Conservation (phyloP, 2,797 vertebrate genomes). For the Etheostoma perlongum region DNA sequence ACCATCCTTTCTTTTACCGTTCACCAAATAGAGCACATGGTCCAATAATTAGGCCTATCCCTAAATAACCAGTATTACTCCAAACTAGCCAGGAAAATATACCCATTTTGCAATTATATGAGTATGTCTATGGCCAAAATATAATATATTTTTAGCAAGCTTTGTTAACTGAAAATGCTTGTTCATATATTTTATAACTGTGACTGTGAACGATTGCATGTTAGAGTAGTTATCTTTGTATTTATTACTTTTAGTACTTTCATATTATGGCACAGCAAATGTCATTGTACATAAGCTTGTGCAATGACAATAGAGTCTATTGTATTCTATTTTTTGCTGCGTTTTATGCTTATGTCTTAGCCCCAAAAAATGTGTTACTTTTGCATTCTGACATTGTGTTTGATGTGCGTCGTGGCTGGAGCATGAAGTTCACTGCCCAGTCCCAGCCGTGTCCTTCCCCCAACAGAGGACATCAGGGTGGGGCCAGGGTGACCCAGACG, state of each 20-base stretch:
- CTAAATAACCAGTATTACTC: background rate
- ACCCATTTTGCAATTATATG: background rate
- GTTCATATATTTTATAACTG: too few relatives aligned
- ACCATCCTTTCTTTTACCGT: background rate
- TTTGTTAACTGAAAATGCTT: conserved; percentile 7
- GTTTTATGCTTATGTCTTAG: too few relatives aligned
- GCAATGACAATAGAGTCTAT: too few relatives aligned
- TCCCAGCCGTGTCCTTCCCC: conserved; percentile 52
- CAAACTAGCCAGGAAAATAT: background rate
- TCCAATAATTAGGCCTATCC: background rate
- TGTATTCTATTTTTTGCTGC: too few relatives aligned
- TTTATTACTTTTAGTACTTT: too few relatives aligned
- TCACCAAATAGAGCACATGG: background rate
- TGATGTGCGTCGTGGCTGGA: conserved; percentile 26
- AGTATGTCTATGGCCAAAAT: background rate
- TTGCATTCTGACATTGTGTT: conserved; percentile 22
- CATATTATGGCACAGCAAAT: too few relatives aligned
- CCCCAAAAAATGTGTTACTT: too few relatives aligned
- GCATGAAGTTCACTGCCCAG: conserved; percentile 67
- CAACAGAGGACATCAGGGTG: conserved; percentile 66
- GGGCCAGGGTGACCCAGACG: conserved; percentile 64
- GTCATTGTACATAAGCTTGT: too few relatives aligned
- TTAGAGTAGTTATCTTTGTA: too few relatives aligned
- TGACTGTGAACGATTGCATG: too few relatives aligned
- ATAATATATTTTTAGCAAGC: background rate